A percentile compares a stretch with the other conserved stretches of the same genome.
phyloP scores from a whole-genome alignment of 2,888 invertebrate genomes.

The Galerucella calmariensis region DNA sequence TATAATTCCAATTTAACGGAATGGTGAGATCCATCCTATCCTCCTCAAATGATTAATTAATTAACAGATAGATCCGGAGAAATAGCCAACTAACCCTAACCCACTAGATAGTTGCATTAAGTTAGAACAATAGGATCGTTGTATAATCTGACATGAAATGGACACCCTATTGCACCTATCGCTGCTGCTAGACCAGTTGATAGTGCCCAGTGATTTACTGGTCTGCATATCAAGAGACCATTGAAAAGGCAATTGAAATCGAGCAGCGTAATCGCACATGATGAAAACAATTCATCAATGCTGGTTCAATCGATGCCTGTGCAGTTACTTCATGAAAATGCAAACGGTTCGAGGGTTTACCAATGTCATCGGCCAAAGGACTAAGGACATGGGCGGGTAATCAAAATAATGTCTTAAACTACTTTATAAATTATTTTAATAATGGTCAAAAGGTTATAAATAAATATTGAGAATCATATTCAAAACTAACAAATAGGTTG shows the following conservation, averaged over 20 bases:
- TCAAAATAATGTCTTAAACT: no score
- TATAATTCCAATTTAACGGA: slow-evolving; percentile 36
- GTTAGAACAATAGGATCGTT: slow-evolving; percentile 50
- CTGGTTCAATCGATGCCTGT: slow-evolving; percentile 57
- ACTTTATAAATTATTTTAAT: no score
- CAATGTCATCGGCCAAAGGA: slow-evolving; percentile 46
- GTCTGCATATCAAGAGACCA: slow-evolving; percentile 62
- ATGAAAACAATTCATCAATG: slow-evolving; percentile 67
- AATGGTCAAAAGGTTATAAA: no score
- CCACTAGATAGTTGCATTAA: slow-evolving; percentile 49
- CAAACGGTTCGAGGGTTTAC: slow-evolving; percentile 52
- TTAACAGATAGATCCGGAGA: slow-evolving; percentile 44
- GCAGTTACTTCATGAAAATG: slow-evolving; percentile 60
- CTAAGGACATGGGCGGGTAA: slow-evolving; percentile 36
- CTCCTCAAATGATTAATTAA: slow-evolving; percentile 39
- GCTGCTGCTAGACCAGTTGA: slow-evolving; percentile 55
- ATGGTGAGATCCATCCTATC: slow-evolving; percentile 16
- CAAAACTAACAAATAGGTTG: no score
- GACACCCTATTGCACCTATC: slow-evolving; percentile 59
- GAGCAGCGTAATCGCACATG: slow-evolving; percentile 65
- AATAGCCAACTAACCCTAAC: slow-evolving; percentile 37
- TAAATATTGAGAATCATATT: no score
- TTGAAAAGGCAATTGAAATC: slow-evolving; percentile 67
- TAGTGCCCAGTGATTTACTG: slow-evolving; percentile 64
- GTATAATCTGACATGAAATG: slow-evolving; percentile 57